Base-by-base conservation (phyloP, 1,140 invertebrate genomes). In the Lepidostoma basale region DNA sequence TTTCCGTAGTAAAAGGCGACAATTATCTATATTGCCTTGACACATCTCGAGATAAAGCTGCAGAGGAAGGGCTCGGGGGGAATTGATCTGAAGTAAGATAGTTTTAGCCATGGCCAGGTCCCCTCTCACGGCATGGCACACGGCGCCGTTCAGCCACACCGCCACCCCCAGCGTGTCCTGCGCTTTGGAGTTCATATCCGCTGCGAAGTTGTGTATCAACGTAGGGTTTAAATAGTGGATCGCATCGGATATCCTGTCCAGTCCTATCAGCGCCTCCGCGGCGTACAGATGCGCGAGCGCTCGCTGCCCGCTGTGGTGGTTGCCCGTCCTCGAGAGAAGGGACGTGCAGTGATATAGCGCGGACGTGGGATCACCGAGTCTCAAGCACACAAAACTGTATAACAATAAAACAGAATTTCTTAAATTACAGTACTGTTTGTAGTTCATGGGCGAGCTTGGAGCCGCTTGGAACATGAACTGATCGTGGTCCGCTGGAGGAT, bases 241-340 rank as follows among this genome's bases (percentile, higher is more conserved):
- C 2, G 95, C 95, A 79, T 97, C 94, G 3, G 85, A 83, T 42
- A 94, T 89, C 82, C 89, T 88, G 75, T 96, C 91, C 75, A 95
- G 79, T 59, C 91, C 87, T 70, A 97, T 89, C n/a, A 94, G 80
- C 40, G 94, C 90, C 80, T 98, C 95, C 0, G 93, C 94, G 16
- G 92, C 90, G 79, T 97, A 97, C 69, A 97, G 86, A 78, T 95
- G 90, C 0, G 88, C 93, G 67, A 97, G 82, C 67, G 95, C 88
- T 78, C 92, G 93, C 71, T 75, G 84, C 76, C n/a, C n/a, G n/a
- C n/a, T n/a, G 33, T 58, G 0, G 56, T 36, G 26, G 39, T 18
- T 59, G 8, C 58, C 68, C 4, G 39, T 49, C 10, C 54, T 6
- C 0, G 18, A 20, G 3, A 66, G 30, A 14, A 69, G 18, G 3